Percentiles rank a stretch among this genome's conserved stretches.
Conservation (phyloP, 2,113 vertebrate genomes). For the Eretmochelys imbricata region DNA sequence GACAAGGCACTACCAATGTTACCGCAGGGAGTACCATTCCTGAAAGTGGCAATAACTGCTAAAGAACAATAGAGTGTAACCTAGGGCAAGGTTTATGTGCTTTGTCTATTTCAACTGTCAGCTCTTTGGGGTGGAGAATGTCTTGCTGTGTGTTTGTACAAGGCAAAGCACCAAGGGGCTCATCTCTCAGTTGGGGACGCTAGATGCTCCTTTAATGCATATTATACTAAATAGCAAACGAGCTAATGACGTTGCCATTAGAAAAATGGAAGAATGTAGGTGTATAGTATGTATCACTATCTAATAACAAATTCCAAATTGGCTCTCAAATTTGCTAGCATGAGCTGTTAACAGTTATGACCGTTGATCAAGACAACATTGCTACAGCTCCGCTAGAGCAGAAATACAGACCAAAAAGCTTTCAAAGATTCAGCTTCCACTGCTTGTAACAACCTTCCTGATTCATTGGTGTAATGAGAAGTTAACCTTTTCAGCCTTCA, state of each 20-base stretch:
- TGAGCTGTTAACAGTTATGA: background rate
- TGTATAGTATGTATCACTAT: background rate
- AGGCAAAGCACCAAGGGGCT: background rate
- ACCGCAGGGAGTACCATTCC: background rate
- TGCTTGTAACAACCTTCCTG: conserved; percentile 17
- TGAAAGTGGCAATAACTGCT: background rate
- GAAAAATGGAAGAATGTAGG: background rate
- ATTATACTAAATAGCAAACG: background rate
- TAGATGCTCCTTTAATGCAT: background rate
- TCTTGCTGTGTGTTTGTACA: background rate
- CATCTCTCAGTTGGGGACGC: background rate
- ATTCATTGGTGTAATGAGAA: conserved; percentile 9
- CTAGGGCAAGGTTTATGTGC: accelerated
- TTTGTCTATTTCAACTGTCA: background rate
- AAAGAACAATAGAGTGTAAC: background rate
- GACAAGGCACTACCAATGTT: background rate
- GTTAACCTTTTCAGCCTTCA: conserved; percentile 6
- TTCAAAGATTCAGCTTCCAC: conserved; percentile 1
- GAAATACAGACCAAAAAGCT: conserved; percentile 5
- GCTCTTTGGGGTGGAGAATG: background rate
- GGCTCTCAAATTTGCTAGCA: background rate
- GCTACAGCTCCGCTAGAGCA: background rate
- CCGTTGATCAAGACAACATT: background rate
- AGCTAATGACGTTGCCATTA: background rate
- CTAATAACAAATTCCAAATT: background rate